These are phyloP conservation scores for Leptinotarsa undecemlineata DNA, from an alignment of 1,140 invertebrate genomes.

Conservation along the genomic window DNA sequence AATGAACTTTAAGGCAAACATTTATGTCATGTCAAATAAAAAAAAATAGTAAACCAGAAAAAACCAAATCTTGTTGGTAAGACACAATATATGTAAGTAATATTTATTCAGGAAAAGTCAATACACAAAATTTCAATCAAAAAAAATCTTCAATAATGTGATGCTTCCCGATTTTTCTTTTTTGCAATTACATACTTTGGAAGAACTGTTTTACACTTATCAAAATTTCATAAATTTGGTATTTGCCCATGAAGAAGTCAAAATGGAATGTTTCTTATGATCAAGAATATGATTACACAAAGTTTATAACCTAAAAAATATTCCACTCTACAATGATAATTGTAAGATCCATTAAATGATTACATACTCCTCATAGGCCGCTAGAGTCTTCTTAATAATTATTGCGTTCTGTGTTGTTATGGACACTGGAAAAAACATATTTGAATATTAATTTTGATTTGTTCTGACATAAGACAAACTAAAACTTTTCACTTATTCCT, in stretches of 20 bases:
- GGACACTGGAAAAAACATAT: conserved; percentile 51
- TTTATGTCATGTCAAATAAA: neutral
- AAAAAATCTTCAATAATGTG: neutral
- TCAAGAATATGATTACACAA: neutral
- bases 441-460: neutral
- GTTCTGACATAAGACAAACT: neutral
- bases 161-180: neutral
- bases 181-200: neutral
- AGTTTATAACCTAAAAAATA: conserved; percentile 6
- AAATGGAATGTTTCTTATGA: neutral
- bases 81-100: neutral
- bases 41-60: neutral
- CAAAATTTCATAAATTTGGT: neutral
- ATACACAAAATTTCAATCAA: neutral
- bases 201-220: neutral
- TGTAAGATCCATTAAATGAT: neutral
- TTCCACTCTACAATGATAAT: conserved; percentile 1
- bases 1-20: neutral
- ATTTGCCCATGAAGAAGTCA: neutral
- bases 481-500: no score
- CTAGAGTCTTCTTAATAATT: conserved; percentile 38
- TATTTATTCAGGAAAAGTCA: neutral
- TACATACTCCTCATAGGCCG: neutral
- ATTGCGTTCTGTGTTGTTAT: conserved; percentile 51
- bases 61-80: neutral